Conservation (phyloP, 1,140 invertebrate genomes). For the Caenorhabditis briggsae region DNA sequence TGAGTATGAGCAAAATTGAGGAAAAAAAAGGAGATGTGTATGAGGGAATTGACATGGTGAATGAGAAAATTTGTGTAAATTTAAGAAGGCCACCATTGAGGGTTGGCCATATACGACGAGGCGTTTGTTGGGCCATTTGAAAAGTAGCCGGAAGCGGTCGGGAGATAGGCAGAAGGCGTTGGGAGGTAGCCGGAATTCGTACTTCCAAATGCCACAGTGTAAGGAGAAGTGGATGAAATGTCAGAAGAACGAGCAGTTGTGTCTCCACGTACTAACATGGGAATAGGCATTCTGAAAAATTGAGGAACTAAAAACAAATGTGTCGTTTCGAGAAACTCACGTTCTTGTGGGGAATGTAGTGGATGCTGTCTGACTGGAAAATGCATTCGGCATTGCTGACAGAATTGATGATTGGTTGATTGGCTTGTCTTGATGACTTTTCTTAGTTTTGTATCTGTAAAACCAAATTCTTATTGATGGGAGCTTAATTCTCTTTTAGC, state of each 20-base stretch:
- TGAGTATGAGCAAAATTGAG: slow-evolving; percentile 15
- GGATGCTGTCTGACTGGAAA: slow-evolving; percentile 20
- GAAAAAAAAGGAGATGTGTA: neutral
- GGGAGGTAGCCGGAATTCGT: slow-evolving; percentile 46
- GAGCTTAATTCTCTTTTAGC: neutral
- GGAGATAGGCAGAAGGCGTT: slow-evolving; percentile 53
- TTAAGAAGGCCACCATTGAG: slow-evolving; percentile 45
- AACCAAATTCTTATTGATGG: too few relatives aligned
- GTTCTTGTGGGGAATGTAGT: slow-evolving; percentile 57
- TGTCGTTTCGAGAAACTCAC: neutral
- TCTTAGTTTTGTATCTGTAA: slow-evolving; percentile 64
- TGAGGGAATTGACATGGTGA: neutral
- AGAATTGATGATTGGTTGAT: slow-evolving; percentile 56
- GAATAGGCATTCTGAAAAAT: slow-evolving; percentile 44
- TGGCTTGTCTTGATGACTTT: slow-evolving; percentile 60
- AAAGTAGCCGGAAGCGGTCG: slow-evolving; percentile 34
- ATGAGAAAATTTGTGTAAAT: neutral
- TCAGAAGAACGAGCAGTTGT: slow-evolving; percentile 31
- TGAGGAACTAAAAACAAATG: neutral
- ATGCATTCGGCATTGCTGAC: slow-evolving; percentile 18
- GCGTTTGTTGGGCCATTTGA: slow-evolving; percentile 47
- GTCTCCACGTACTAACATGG: slow-evolving; percentile 46
- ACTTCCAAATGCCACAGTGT: slow-evolving; percentile 22
- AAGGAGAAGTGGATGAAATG: slow-evolving; percentile 15
- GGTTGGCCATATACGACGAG: slow-evolving; percentile 48